Base-by-base conservation (phyloP, 2,113 vertebrate species). In the Dendrocopos noguchii region DNA sequence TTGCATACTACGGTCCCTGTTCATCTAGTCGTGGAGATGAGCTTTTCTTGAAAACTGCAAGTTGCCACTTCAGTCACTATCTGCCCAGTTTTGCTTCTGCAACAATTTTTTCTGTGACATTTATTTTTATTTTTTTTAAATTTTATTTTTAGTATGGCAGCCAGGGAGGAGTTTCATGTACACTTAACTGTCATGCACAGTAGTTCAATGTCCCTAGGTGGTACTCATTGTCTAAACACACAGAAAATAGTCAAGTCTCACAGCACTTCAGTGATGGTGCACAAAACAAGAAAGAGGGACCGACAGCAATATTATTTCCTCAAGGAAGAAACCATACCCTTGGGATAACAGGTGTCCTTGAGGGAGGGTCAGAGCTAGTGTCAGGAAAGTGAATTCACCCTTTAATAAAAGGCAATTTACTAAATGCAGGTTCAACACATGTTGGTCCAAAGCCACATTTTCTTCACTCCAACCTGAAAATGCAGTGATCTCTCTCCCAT, bases 91-190 rank as follows among this genome's bases (percentile, higher is more conserved):
- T 39, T 39, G 39, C 10, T 39, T 39, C 11, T 39, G 39, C 39
- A 39, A 9, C 36, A 39, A 39, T 10, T 39, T 91, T 52, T 68
- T 68, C 82, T 25, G 25, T 39, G 80, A 68, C 81, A 90, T 61
- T 46, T 80, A 64, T 94, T 93, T 93, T 77, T 53, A 89, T 56
- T 53, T 71, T 92, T 85, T 81, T 94, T 36, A 8, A 9, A 9
- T 36, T 36, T 36, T 36, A 29, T 29, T 29, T 31, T 56, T 29
- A 87, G 36, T 29, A 55, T 0, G 0, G 61, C 71, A 44, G 75
- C 81, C 91, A 93, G 94, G 94, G 84, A 96, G 91, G 89, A 96
- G 87, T 91, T 96, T 91, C 87, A 80, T 3, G 59, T 75, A 94
- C 87, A 61, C 57, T 22, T 93, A 91, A 90, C 80, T 91, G 78